Evolutionary conservation across 2,888 invertebrate genomes (phyloP).

Genomic region (Rhamnusium bicolor): DNA sequence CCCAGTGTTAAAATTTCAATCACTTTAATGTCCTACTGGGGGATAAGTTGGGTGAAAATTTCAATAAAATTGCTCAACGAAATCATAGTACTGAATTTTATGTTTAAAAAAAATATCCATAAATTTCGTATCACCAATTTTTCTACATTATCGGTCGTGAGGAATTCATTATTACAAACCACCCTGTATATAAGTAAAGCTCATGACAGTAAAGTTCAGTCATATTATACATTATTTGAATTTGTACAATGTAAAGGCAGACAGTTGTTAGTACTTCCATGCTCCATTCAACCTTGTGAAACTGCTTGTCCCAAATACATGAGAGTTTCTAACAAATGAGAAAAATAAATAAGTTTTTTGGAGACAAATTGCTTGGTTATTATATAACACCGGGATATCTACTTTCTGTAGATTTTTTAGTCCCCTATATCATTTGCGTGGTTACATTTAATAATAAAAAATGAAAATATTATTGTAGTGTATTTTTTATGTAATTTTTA

Average conservation of each 20-base stretch:
- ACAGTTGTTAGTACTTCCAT: neutral
- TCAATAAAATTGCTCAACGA: too few species aligned
- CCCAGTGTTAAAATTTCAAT: too few species aligned
- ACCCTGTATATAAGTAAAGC: neutral
- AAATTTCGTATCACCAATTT: too few species aligned
- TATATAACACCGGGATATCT: neutral
- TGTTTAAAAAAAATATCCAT: too few species aligned
- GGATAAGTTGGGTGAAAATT: too few species aligned
- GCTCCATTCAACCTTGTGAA: neutral
- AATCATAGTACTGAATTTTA: too few species aligned
- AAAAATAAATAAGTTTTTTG: neutral
- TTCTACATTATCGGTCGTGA: too few species aligned
- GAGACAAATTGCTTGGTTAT: neutral
- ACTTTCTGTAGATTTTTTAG: neutral
- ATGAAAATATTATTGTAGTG: too few species aligned
- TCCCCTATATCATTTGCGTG: neutral
- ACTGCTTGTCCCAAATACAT: neutral
- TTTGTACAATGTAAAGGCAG: neutral
- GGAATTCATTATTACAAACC: too few species aligned
- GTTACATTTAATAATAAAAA: neutral
- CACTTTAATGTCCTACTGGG: too few species aligned
- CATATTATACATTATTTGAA: neutral
- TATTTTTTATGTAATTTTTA: too few species aligned
- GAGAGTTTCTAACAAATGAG: neutral
- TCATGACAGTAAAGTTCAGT: neutral